Evolutionary conservation across 30 jellyfish, hydroid and myxozoan species (phyloP).

Genomic region (Mastigias papua): DNA sequence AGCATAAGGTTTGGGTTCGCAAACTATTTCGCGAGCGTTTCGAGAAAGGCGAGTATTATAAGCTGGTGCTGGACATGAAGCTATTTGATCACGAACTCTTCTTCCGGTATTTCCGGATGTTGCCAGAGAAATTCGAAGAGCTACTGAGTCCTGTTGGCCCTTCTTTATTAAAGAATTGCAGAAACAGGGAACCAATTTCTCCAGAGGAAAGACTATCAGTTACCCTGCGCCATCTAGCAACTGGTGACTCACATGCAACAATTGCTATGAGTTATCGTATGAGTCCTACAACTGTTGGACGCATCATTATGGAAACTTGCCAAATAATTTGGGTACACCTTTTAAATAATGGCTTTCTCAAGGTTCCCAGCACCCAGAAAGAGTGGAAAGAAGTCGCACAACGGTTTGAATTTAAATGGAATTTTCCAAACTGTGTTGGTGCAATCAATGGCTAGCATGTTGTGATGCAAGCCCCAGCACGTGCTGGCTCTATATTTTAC

Average conservation of each 20-base stretch:
- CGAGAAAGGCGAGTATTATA: slow-evolving; percentile 61
- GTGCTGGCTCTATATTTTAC: slow-evolving; percentile 56
- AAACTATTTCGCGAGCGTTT: slow-evolving; percentile 12
- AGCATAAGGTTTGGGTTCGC: slow-evolving; percentile 49
- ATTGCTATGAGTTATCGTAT: slow-evolving; percentile 77
- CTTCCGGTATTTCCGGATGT: slow-evolving; percentile 50
- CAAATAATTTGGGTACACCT: slow-evolving; percentile 47
- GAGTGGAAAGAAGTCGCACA: slow-evolving; percentile 61
- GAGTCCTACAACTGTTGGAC: slow-evolving; percentile 68
- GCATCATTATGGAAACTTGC: slow-evolving; percentile 59
- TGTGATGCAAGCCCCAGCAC: slow-evolving; percentile 79
- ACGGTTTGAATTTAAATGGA: too few species aligned
- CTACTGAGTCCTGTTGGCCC: slow-evolving; percentile 48
- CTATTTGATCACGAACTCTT: slow-evolving; percentile 63
- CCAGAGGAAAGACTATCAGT: slow-evolving; percentile 74
- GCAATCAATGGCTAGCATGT: slow-evolving; percentile 71
- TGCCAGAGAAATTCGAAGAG: slow-evolving; percentile 51
- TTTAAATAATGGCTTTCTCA: slow-evolving; percentile 47
- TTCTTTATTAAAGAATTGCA: slow-evolving; percentile 31
- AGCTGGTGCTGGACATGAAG: slow-evolving; percentile 60
- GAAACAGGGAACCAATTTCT: slow-evolving; percentile 15
- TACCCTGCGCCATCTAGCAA: slow-evolving; percentile 71
- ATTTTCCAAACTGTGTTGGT: slow-evolving; percentile 65
- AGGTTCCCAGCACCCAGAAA: slow-evolving; percentile 49
- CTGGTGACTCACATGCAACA: slow-evolving; percentile 77